These are phyloP conservation scores for Chascanopsetta lugubris DNA, from an alignment of 2,113 vertebrate genomes.

Conservation along the genomic window DNA sequence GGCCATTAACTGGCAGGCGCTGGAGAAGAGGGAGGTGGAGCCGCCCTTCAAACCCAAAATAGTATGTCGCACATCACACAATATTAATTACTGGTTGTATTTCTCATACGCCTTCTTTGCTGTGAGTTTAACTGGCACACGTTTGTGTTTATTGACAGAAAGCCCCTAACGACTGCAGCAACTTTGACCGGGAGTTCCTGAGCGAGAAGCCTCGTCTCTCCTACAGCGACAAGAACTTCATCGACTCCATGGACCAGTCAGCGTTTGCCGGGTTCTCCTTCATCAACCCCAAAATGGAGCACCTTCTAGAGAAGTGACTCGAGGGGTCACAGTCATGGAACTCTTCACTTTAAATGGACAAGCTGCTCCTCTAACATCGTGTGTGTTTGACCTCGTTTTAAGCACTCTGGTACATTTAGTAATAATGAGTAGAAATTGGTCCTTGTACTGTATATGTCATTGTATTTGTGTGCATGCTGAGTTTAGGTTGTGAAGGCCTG, in stretches of 20 bases:
- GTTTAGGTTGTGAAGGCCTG: conserved; percentile 53
- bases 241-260: conserved; percentile 96
- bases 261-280: conserved; percentile 96
- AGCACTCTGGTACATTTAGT: conserved; percentile 60
- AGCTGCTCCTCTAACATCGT: conserved; percentile 52
- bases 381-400: conserved; percentile 54
- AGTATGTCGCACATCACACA: conserved; percentile 78
- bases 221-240: conserved; percentile 93
- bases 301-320: conserved; percentile 85
- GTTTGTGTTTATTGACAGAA: conserved; percentile 81
- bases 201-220: conserved; percentile 94
- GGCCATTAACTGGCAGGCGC: conserved; percentile 88
- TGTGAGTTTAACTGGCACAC: conserved; percentile 12
- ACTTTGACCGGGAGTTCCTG: conserved; percentile 97
- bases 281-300: conserved; percentile 91
- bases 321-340: conserved; percentile 14
- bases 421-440: conserved; percentile 32
- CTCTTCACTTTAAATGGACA: conserved; percentile 27
- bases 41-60: conserved; percentile 99
- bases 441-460: conserved; percentile 61
- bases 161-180: conserved; percentile 90
- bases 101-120: not conserved
- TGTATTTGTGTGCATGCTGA: conserved; percentile 69
- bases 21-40: conserved; percentile 87
- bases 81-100: not conserved